Base-by-base conservation (phyloP, 2,113 vertebrate species). In the Oreochromis spilurus region DNA sequence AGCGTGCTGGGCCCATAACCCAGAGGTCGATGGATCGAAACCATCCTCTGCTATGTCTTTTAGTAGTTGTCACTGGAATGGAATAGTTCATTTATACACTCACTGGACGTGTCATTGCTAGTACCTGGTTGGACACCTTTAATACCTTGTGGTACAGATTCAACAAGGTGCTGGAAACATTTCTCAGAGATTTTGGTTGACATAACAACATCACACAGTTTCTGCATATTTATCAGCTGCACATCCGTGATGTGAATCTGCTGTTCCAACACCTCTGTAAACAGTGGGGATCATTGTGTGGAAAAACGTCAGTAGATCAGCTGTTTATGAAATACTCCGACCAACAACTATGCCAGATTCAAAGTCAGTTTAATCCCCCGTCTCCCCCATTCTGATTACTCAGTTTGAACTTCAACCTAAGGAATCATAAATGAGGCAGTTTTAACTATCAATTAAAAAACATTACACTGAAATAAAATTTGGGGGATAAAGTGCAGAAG, bases 1-100 rank as follows among this genome's bases (percentile, higher is more conserved):
- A 95, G 95, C 92, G 93, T 96, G 95, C 96, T 97, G 96, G 96
- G 95, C 96, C 95, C 96, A 96, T 96, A 96, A 96, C 96, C 96
- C 95, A 96, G 96, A 96, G 96, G 94, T 96, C 94, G 95, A 96
- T 96, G 95, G 95, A 96, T 96, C 96, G 95, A 96, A 96, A 96
- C 94, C 96, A 96, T 96, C 95, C 95, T 96, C 95, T 96, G 19
- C 11, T 40, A 40, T 5, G 2, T 4, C 4, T 38, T 38, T 13
- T 1, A 65, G 19, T 65, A 13, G 60, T 38, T 65, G 60, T 65
- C 19, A 65, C 34, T 65, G 34, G 34, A 65, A 3, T 13, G 6
- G 19, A 1, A 38, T 21, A 38, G 34, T 38, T 21, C 34, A 65
- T 13, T 38, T 21, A 38, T 65, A 2, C 34, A 21, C 19, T 21